Evolutionary conservation across 1,140 invertebrate genomes (phyloP).

Genomic region (Triops cancriformis): DNA sequence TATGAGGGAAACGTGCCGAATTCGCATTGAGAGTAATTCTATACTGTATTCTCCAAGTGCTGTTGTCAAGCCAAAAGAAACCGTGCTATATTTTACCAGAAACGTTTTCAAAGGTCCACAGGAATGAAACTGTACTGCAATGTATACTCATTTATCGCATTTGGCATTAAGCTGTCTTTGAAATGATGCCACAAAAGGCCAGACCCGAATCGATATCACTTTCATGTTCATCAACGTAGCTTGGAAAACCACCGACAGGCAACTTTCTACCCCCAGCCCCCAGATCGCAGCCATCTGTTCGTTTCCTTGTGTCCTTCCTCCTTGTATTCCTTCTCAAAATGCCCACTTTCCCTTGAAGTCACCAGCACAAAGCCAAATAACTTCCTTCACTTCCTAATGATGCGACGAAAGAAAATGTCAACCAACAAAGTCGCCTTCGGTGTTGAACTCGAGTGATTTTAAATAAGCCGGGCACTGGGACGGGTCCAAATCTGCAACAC

Average conservation of each 20-base stretch:
- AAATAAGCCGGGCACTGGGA: neutral
- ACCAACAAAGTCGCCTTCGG: neutral
- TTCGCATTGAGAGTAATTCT: neutral
- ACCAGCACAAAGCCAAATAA: neutral
- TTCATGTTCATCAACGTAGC: neutral
- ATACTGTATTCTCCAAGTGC: neutral
- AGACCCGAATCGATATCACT: neutral
- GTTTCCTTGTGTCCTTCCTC: too few relatives aligned
- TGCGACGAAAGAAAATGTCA: neutral
- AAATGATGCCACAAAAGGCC: neutral
- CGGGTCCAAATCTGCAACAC: neutral
- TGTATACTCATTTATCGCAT: neutral
- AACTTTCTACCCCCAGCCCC: neutral
- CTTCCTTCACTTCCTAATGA: neutral
- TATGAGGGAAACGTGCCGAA: neutral
- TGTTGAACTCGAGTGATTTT: neutral
- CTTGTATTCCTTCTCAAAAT: too few relatives aligned
- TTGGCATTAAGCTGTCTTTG: neutral
- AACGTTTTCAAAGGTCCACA: neutral
- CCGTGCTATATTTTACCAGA: neutral
- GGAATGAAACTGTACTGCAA: neutral
- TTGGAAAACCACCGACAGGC: neutral
- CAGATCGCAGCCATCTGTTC: neutral
- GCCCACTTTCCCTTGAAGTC: neutral
- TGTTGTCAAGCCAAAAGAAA: neutral